Evolutionary conservation across 2,888 invertebrate species (phyloP).

Genomic region (Pyralis farinalis): DNA sequence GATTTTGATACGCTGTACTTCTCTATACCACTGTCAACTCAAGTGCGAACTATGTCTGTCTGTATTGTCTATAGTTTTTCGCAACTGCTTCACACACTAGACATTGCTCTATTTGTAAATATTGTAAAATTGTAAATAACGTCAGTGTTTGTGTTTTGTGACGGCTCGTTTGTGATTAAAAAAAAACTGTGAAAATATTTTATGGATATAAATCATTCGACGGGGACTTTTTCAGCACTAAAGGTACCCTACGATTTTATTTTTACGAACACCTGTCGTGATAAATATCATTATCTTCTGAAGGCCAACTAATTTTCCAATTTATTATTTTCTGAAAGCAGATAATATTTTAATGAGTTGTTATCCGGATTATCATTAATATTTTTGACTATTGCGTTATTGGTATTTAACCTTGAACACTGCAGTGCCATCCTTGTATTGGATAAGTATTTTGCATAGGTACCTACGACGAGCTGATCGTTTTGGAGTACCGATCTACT

Average conservation of each 20-base stretch:
- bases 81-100: constrained; percentile 48
- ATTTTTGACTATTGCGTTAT: constrained; percentile 3
- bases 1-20: background rate
- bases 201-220: constrained; percentile 38
- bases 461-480: no score
- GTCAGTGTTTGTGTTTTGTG: constrained; percentile 30
- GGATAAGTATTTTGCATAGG: no score
- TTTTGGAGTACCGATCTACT: no score
- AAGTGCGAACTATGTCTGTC: no score
- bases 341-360: no score
- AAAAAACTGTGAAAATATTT: constrained; percentile 45
- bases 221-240: constrained; percentile 29
- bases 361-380: background rate
- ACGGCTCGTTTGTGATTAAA: constrained; percentile 23
- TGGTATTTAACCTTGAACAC: constrained; percentile 14
- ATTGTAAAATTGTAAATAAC: constrained; percentile 60
- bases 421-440: constrained; percentile 10
- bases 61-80: constrained; percentile 45
- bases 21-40: background rate
- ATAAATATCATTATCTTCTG: no score
- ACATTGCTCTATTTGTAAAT: constrained; percentile 73
- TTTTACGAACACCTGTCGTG: constrained; percentile 26
- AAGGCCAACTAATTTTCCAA: no score
- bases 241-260: constrained; percentile 47
- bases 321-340: no score